phyloP scores from a whole-genome alignment of 2,113 vertebrate species.

The Callipepla squamata region DNA sequence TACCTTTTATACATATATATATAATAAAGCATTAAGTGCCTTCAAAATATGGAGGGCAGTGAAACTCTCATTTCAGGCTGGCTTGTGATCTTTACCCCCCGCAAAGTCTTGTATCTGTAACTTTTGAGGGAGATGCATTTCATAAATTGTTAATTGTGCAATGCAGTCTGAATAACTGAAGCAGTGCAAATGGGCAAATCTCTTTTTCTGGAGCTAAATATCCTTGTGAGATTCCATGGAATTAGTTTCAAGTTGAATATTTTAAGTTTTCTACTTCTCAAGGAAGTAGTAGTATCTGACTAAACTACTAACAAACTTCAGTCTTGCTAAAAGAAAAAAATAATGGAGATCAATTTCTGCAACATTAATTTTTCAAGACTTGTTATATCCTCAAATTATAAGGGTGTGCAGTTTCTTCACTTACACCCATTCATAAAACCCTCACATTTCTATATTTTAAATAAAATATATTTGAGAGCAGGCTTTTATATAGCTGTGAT shows the following conservation, averaged over 20 bases:
- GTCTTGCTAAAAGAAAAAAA: slow-evolving; percentile 48
- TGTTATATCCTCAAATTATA: background rate
- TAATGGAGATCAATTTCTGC: slow-evolving; percentile 16
- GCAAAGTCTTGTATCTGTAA: slow-evolving; percentile 48
- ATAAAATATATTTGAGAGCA: background rate
- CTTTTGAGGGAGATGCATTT: slow-evolving; percentile 62
- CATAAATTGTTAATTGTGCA: slow-evolving; percentile 68
- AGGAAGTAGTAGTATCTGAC: background rate
- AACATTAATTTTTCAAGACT: slow-evolving; percentile 57
- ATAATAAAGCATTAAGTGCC: slow-evolving; percentile 20
- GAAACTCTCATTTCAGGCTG: slow-evolving; percentile 16
- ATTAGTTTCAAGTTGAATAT: slow-evolving; percentile 68
- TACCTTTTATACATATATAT: background rate
- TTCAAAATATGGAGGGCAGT: slow-evolving; percentile 35
- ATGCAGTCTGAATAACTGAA: slow-evolving; percentile 59
- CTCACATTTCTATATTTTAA: background rate
- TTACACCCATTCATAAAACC: background rate
- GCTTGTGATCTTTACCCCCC: slow-evolving; percentile 22
- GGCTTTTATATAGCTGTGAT: background rate
- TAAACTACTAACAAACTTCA: slow-evolving; percentile 59
- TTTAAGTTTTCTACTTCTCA: slow-evolving; percentile 38
- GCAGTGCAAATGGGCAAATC: slow-evolving; percentile 12
- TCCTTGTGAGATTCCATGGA: slow-evolving; percentile 6
- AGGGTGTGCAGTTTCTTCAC: background rate
- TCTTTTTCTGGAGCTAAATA: slow-evolving; percentile 21